Percentiles rank a stretch among this genome's conserved stretches.
These are phyloP conservation scores for Henicopernis longicauda DNA, from an alignment of 2,113 vertebrate species.

Conservation along the genomic window DNA sequence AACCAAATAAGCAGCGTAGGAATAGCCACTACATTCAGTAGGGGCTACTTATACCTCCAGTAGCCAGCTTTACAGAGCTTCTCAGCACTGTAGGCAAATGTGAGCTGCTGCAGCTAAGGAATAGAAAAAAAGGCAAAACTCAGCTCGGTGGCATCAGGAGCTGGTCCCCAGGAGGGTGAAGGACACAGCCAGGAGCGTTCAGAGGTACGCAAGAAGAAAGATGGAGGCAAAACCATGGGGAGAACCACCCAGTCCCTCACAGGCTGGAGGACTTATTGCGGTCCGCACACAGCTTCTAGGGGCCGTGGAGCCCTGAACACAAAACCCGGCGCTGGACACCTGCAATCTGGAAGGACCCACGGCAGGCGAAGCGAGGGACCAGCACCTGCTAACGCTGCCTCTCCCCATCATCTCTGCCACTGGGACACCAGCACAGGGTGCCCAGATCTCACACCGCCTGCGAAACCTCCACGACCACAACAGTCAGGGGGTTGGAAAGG, in stretches of 20 bases:
- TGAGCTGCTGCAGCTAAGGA: background rate
- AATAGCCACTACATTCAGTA: rapidly evolving
- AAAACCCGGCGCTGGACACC: rapidly evolving
- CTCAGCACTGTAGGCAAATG: background rate
- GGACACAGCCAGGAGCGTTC: background rate
- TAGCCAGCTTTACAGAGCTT: background rate
- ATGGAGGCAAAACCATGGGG: background rate
- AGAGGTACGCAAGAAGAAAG: background rate
- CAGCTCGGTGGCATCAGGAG: background rate
- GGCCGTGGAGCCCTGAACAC: background rate
- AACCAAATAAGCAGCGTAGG: rapidly evolving
- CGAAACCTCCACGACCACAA: background rate
- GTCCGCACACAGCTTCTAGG: background rate
- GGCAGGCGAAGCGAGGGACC: background rate
- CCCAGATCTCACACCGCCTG: background rate
- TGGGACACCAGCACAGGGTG: background rate
- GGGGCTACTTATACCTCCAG: background rate
- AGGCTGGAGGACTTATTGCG: background rate
- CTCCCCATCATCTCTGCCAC: background rate
- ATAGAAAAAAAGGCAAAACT: background rate
- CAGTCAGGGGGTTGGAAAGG: rapidly evolving
- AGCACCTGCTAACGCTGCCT: background rate
- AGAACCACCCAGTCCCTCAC: background rate
- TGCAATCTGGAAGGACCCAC: background rate
- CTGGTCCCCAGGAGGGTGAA: background rate